Base-by-base conservation (phyloP, 2,888 invertebrate genomes). In the Panopea generosa region DNA sequence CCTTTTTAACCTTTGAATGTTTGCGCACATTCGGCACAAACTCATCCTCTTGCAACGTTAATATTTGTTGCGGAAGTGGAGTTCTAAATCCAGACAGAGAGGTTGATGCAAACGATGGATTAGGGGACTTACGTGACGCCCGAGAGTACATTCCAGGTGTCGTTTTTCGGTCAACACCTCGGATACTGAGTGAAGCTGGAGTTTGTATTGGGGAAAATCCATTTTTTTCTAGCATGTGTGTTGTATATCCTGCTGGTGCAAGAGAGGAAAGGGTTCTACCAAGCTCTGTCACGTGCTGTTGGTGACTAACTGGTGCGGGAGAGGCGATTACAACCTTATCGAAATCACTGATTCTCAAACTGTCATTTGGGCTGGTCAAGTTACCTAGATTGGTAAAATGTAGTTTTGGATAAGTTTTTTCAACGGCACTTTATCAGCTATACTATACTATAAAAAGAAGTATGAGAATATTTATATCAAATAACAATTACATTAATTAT, bases 241-340 rank as follows among this genome's bases (percentile, higher is more conserved):
- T 74, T 1, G 29, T 27, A 50, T 70, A 55, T 11, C 55, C 43
- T 9, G 24, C 16, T 18, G 75, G 75, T 9, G 75, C 75, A 26
- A 66, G 49, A 1, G 75, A 75, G 6, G 71, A 43, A 33, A 27
- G 26, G 16, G 76, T 62, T 33, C 67, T 60, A 24, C 71, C 71
- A 45, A 71, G 27, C 26, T 77, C 71, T n/a, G 62, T 67, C 59
- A 77, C 63, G 22, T 77, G 76, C 49, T 62, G 71, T 33, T 50
- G 33, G 47, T 77, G 71, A 47, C 71, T 49, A 0, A 59, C 18
- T 18, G 76, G 76, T 22, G 76, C 76, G n/a, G 38, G 59, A 2
- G 75, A 57, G 14, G 63, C 50, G n/a, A 70, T 18, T 22, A 50
- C 40, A 20, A 33, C 26, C 33, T 62, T 49, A 22, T 70, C 70